Percentiles rank a stretch among this genome's conserved stretches.
phyloP scores from a whole-genome alignment of 2,888 invertebrate genomes.

The Chamaedrilus cognettii region DNA sequence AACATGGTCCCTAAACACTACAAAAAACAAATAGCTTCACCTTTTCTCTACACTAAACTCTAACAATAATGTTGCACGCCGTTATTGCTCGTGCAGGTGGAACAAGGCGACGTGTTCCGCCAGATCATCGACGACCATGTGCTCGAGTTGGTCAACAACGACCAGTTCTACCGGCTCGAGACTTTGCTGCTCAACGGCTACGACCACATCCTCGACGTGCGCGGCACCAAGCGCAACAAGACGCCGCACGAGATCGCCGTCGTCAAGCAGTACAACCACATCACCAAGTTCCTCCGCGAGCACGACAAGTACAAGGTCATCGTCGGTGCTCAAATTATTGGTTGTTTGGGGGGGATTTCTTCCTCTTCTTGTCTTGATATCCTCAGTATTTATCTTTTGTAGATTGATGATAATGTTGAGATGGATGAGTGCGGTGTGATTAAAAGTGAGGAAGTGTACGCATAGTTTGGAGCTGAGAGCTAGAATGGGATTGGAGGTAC shows the following conservation, averaged over 20 bases:
- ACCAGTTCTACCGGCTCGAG: slow-evolving; percentile 42
- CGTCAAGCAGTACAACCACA: slow-evolving; percentile 45
- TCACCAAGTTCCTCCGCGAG: slow-evolving; percentile 46
- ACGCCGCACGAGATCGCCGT: slow-evolving; percentile 49
- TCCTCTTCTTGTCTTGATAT: neutral
- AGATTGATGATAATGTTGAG: neutral
- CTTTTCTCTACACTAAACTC: no score
- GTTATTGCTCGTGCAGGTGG: slow-evolving; percentile 14
- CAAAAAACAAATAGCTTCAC: no score
- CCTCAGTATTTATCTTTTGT: neutral
- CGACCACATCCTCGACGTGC: slow-evolving; percentile 49
- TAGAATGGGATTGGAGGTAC: no score
- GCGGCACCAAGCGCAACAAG: slow-evolving; percentile 33
- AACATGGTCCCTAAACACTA: no score
- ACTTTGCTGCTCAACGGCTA: slow-evolving; percentile 49
- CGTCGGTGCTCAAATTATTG: no score
- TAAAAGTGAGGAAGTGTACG: neutral
- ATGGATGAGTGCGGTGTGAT: neutral
- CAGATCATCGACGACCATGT: slow-evolving; percentile 43
- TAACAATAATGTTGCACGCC: no score
- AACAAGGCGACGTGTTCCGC: slow-evolving; percentile 24
- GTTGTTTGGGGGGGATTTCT: neutral
- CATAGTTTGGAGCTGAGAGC: no score
- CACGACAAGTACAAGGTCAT: slow-evolving; percentile 50
- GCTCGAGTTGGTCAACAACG: slow-evolving; percentile 36